Evolutionary conservation across 2,797 vertebrate genomes (phyloP), one percentile per base, ranked within the genome.

Genomic region (Catostomus latipinnis): DNA sequence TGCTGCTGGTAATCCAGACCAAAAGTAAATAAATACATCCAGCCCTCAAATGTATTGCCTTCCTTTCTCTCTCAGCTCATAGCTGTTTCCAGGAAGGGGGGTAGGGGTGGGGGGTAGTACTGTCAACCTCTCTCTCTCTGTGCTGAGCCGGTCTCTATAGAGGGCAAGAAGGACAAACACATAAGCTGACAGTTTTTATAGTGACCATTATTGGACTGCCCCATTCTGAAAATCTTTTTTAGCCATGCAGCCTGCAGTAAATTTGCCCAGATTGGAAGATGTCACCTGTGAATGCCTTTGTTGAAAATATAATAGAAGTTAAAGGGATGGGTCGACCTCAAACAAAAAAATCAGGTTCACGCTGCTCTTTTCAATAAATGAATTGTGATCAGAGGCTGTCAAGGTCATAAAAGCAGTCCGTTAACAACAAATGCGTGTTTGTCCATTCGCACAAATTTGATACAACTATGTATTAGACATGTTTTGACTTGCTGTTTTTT

Each of bases 1-100:
- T 1, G 60, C 57, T 81, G 78, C 80, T 85, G 72, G 80, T 81
- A 78, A 88, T 76, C 62, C 22, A 74, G 76, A 83, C 76, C 81
- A 78, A 74, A 46, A 61, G 70, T 62, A 75, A 81, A 84, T 63
- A 71, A 74, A 76, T 50, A 69, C 70, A 68, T 62, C 61, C 71
- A 77, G 66, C 77, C 78, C 56, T 71, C 43, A 12, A 49, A 48
- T 81, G 74, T 76, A 80, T 65, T 77, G 48, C 57, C 78, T 78
- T 79, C 60, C 74, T 46, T 75, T 86, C 61, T 86, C 87, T 80
- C 76, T 81, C 71, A 22, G 22, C 62, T 58, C 67, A 52, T 72
- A 85, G 69, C 80, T 81, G 74, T 79, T 82, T 86, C 72, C 82
- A 79, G 78, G 76, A 81, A 78, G 22, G 58, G 69, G 16, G 16